phyloP scores from a whole-genome alignment of 2,888 invertebrate species.

The Agonopterix alstromeriana region DNA sequence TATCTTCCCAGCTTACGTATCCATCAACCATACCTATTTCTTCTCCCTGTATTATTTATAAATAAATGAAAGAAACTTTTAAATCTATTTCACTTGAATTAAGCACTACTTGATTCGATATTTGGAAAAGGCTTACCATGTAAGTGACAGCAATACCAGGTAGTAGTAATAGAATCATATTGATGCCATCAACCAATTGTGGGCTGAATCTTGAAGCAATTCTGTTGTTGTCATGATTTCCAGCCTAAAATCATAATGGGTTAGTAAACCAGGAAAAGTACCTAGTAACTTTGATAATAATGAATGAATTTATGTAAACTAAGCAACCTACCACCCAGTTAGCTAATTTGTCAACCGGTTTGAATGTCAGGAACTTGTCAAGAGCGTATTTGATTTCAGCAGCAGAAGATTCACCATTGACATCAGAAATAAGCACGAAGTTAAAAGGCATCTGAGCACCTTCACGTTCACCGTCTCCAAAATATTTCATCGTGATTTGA shows the following conservation, averaged over 20 bases:
- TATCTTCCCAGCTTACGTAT: slow-evolving; percentile 76
- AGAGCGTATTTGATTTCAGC: slow-evolving; percentile 77
- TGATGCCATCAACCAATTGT: slow-evolving; percentile 84
- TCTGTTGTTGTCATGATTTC: slow-evolving; percentile 86
- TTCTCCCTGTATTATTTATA: slow-evolving; percentile 70
- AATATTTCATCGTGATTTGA: slow-evolving; percentile 79
- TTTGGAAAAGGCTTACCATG: slow-evolving; percentile 69
- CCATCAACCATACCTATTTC: slow-evolving; percentile 84
- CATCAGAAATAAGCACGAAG: slow-evolving; percentile 81
- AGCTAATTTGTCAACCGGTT: slow-evolving; percentile 77
- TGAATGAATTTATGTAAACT: no score
- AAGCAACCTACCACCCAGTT: slow-evolving; percentile 85
- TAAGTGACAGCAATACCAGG: slow-evolving; percentile 92
- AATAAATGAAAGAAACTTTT: no score
- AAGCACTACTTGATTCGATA: no score
- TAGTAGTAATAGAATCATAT: slow-evolving; percentile 87
- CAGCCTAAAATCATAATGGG: slow-evolving; percentile 66
- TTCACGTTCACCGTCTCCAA: slow-evolving; percentile 69
- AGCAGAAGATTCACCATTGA: slow-evolving; percentile 76
- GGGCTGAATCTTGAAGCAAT: slow-evolving; percentile 83
- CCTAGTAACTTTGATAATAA: no score
- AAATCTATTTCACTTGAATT: no score
- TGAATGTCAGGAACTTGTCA: slow-evolving; percentile 79
- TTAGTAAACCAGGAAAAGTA: no score
- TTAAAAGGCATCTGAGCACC: slow-evolving; percentile 89